Evolutionary conservation across 2,113 vertebrate species (phyloP), one percentile per base, ranked within the genome.

Genomic region (Leptobrachium ailaonicum): DNA sequence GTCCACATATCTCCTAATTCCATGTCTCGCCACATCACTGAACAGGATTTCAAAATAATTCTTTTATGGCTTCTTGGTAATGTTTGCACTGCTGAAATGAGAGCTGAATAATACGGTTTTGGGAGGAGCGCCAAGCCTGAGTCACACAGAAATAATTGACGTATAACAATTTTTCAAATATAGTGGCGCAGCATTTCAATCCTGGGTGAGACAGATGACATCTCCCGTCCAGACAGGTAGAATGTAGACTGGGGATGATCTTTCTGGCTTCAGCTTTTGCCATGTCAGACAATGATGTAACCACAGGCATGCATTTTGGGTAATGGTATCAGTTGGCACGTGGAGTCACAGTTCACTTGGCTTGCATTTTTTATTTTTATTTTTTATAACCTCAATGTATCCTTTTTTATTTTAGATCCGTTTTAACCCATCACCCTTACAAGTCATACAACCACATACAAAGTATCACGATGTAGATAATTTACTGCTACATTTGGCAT

Each of bases 161-260:
- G 44, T 40, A 54, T 77, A 58, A 58, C 11, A 2, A 50, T 5
- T 60, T 14, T 11, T 3, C 56, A 11, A 12, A 3, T 12, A 11
- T 3, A 12, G 13, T 60, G 13, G 13, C 56, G 56, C 56, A 60
- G 56, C 56, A 14, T 60, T 77, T 77, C 47, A 50, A 62, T 47
- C 41, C 67, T 60, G 76, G 14, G 67, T 69, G 66, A 75, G 6
- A 45, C 13, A 54, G 69, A 67, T 71, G 47, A 62, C 20, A 14
- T 62, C 44, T 47, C 53, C 66, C 53, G 5, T 58, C 75, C 75
- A 77, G 58, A 71, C 76, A 47, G 76, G 76, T 77, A 60, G 66
- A 32, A 13, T 42, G 12, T 13, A 70, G 43, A 40, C 66, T 32
- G 42, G 67, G 42, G 67, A 77, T 58, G 42, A 20, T 32, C 10